phyloP scores from a whole-genome alignment of 2,797 vertebrate genomes.

The Rhinella marina region DNA sequence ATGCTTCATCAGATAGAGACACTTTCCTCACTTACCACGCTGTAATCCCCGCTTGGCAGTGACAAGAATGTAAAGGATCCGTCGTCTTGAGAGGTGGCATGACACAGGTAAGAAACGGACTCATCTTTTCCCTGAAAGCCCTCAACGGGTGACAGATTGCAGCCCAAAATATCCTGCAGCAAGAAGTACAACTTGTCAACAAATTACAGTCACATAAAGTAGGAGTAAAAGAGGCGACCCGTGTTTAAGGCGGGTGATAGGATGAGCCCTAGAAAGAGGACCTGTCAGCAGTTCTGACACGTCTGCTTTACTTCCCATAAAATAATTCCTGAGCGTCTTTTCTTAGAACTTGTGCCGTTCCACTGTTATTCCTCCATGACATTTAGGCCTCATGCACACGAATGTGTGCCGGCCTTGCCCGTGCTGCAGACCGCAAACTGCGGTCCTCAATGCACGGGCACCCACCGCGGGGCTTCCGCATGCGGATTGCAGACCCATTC shows the following conservation, averaged over 20 bases:
- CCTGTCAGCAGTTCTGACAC: not conserved
- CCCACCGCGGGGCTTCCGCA: too few relatives aligned
- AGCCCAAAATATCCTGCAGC: constrained; percentile 85
- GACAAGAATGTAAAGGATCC: constrained; percentile 90
- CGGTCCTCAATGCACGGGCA: too few relatives aligned
- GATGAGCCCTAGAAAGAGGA: not conserved
- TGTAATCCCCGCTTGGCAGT: constrained; percentile 91
- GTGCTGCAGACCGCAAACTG: too few relatives aligned
- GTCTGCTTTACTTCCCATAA: too few relatives aligned
- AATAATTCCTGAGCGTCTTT: too few relatives aligned
- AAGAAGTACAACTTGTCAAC: constrained; percentile 17
- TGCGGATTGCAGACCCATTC: too few relatives aligned
- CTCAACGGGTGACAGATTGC: constrained; percentile 83
- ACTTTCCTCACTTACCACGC: constrained; percentile 79
- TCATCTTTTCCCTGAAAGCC: constrained; percentile 83
- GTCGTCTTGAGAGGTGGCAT: constrained; percentile 87
- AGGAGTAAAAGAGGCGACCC: not conserved
- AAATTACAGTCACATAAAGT: not conserved
- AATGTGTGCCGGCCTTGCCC: too few relatives aligned
- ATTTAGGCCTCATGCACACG: too few relatives aligned
- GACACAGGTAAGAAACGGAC: constrained; percentile 86
- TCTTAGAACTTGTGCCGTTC: too few relatives aligned
- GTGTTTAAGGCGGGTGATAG: not conserved
- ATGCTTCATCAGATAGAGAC: constrained; percentile 28
- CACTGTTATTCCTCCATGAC: too few relatives aligned